phyloP scores from a whole-genome alignment of 2,888 invertebrate species.

The Prionchulus punctatus region DNA sequence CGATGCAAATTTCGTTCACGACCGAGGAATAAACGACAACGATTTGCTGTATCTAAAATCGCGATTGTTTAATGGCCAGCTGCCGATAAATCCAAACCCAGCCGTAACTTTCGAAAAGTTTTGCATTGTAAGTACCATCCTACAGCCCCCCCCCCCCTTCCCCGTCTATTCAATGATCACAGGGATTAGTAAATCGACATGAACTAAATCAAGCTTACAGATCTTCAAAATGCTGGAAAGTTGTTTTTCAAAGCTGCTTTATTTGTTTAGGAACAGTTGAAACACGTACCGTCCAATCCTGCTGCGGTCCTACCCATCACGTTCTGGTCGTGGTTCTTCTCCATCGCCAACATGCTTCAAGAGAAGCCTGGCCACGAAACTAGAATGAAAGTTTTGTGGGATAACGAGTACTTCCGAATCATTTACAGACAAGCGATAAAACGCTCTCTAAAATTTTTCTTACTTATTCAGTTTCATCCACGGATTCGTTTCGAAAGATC shows the following conservation, averaged over 20 bases:
- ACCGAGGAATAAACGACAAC: background rate
- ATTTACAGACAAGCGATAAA: no score
- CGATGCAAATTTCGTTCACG: no score
- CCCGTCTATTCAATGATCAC: no score
- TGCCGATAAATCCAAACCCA: background rate
- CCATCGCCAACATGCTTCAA: background rate
- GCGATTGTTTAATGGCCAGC: background rate
- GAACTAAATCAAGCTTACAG: no score
- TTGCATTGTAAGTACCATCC: background rate
- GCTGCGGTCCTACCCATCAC: no score
- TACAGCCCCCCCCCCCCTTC: no score
- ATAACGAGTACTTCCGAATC: background rate
- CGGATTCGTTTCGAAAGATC: background rate
- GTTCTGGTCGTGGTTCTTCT: background rate
- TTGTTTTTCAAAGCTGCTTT: no score
- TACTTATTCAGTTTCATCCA: background rate
- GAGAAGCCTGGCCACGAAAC: background rate
- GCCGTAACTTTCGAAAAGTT: background rate
- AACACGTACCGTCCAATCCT: background rate
- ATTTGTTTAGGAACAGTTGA: background rate
- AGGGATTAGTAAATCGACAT: no score
- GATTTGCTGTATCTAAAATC: background rate
- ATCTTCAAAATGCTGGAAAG: no score
- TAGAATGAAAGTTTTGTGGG: background rate
- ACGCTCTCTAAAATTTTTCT: no score